Evolutionary conservation across 2,888 invertebrate genomes (phyloP).

Genomic region (Gnatocerus cornutus): DNA sequence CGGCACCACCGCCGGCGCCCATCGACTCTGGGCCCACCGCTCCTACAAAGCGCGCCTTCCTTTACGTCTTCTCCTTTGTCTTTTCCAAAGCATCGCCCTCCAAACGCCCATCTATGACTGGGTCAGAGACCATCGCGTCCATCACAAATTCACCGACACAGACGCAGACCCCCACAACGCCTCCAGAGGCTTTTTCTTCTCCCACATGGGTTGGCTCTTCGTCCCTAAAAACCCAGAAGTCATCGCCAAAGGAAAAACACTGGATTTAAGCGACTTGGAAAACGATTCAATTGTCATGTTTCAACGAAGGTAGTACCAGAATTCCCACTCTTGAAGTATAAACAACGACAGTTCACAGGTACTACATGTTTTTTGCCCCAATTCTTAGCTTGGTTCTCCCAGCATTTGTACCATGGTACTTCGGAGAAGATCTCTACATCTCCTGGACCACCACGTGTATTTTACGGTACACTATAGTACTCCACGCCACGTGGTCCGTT

Average conservation of each 20-base stretch:
- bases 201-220: constrained; percentile 96
- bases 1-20: constrained; percentile 95
- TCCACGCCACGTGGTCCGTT: constrained; percentile 87
- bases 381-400: constrained; percentile 71
- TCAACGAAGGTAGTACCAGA: constrained; percentile 74
- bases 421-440: constrained; percentile 78
- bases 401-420: constrained; percentile 77
- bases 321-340: too few species aligned
- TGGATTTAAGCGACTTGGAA: constrained; percentile 92
- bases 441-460: constrained; percentile 69
- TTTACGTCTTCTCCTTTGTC: constrained; percentile 83
- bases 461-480: constrained; percentile 76
- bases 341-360: background rate
- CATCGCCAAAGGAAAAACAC: constrained; percentile 83
- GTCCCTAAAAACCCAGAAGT: constrained; percentile 92
- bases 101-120: constrained; percentile 93
- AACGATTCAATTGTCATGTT: constrained; percentile 89
- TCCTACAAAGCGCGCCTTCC: constrained; percentile 93
- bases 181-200: constrained; percentile 90
- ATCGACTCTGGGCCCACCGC: constrained; percentile 94
- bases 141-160: constrained; percentile 92
- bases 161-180: constrained; percentile 94
- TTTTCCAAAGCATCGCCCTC: constrained; percentile 89
- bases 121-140: constrained; percentile 87
- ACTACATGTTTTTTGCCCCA: constrained; percentile 15